A percentile compares a stretch with the other conserved stretches of the same genome.
phyloP scores from a whole-genome alignment of 2,888 invertebrate genomes.

The Pollenia amentaria region DNA sequence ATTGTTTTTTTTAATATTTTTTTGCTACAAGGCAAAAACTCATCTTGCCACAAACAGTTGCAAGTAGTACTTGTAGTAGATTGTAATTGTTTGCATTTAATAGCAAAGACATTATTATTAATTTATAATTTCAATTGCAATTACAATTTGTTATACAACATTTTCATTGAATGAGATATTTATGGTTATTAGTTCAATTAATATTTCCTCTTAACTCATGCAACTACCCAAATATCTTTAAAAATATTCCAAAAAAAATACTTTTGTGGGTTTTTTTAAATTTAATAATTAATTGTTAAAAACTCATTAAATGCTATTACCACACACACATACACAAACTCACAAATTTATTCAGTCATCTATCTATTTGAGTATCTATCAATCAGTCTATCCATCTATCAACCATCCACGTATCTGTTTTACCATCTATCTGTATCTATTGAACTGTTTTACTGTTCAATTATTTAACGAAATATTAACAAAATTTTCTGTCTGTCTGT shows the following conservation, averaged over 20 bases:
- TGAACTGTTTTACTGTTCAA: conserved; percentile 17
- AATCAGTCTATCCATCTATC: conserved; percentile 19
- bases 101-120: conserved; percentile 55
- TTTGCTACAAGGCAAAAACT: not conserved
- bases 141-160: conserved; percentile 63
- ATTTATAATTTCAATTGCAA: conserved; percentile 55
- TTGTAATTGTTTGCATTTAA: conserved; percentile 7
- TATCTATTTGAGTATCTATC: conserved; percentile 18
- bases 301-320: conserved; percentile 67
- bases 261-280: not conserved
- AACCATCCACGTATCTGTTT: not conserved
- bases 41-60: conserved; percentile 39
- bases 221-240: not conserved
- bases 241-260: not conserved
- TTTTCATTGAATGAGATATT: conserved; percentile 40
- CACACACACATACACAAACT: not conserved
- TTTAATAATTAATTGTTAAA: conserved; percentile 56
- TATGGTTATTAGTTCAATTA: conserved; percentile 48
- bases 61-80: not conserved
- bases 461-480: conserved; percentile 36
- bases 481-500: conserved; percentile 25
- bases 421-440: not conserved
- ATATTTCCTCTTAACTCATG: conserved; percentile 16
- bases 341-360: not conserved
- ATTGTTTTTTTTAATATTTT: not conserved